Percentiles rank a stretch among this genome's conserved stretches.
phyloP scores from a whole-genome alignment of 1,140 invertebrate species.

The Drosophila paulistorum region DNA sequence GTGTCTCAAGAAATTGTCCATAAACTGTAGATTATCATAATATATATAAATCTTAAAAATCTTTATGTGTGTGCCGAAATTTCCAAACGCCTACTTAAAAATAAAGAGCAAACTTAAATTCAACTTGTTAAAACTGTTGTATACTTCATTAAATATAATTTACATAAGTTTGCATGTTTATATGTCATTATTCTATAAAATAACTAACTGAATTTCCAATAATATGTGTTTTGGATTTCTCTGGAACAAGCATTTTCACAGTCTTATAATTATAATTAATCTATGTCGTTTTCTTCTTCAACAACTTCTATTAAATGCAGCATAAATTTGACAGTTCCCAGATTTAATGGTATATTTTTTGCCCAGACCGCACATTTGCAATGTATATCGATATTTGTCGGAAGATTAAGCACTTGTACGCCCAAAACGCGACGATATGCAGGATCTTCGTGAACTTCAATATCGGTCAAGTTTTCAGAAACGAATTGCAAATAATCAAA shows the following conservation, averaged over 20 bases:
- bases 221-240: not conserved
- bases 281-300: not conserved
- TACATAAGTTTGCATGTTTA: too few species aligned
- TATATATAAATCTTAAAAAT: not conserved
- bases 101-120: not conserved
- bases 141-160: not conserved
- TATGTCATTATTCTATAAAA: not conserved
- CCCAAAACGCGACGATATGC: constrained; percentile 35
- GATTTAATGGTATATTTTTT: constrained; percentile 26
- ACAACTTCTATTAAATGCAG: constrained; percentile 17
- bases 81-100: not conserved
- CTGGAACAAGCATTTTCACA: not conserved
- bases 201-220: not conserved
- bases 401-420: constrained; percentile 26
- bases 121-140: not conserved
- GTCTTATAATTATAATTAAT: not conserved
- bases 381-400: constrained; percentile 32
- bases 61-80: not conserved
- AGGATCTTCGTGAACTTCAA: constrained; percentile 8
- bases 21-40: not conserved
- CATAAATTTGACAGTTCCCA: constrained; percentile 12
- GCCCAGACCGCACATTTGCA: constrained; percentile 33
- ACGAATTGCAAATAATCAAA: constrained; percentile 8
- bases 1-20: constrained; percentile 16
- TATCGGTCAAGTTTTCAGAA: constrained; percentile 25